Percentiles rank a stretch among this genome's conserved stretches.
Conservation (phyloP, 2,797 vertebrate species). For the Crypturellus tataupa region DNA sequence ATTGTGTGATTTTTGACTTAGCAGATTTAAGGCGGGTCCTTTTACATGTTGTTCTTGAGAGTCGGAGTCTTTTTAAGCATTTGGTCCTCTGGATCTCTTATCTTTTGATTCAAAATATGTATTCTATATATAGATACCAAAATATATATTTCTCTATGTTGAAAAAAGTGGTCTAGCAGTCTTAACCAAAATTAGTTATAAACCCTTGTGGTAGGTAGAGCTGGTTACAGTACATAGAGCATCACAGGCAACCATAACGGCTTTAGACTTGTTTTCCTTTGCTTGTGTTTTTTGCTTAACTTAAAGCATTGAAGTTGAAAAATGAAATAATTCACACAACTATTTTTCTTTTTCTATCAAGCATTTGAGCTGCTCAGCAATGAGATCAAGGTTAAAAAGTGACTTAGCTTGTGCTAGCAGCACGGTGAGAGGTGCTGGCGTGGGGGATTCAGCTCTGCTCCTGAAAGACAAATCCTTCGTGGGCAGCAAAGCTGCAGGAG, state of each 20-base stretch:
- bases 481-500: background rate
- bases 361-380: background rate
- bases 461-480: background rate
- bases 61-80: background rate
- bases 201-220: background rate
- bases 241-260: background rate
- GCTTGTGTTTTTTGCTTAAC: background rate
- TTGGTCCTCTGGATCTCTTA: background rate
- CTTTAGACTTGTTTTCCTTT: background rate
- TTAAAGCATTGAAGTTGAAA: background rate
- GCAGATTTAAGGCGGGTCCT: background rate
- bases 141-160: no score
- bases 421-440: rapidly evolving
- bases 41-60: background rate
- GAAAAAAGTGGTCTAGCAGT: background rate
- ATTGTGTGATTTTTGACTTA: background rate
- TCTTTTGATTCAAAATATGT: background rate
- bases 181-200: background rate
- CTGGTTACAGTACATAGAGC: background rate
- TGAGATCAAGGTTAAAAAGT: background rate
- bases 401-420: background rate
- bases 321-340: background rate
- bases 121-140: no score
- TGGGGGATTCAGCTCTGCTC: background rate
- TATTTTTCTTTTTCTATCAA: background rate